Percentiles rank a stretch among this genome's conserved stretches.
Evolutionary conservation across 2,113 vertebrate species (phyloP).

Genomic region (Syngnathus scovelli): DNA sequence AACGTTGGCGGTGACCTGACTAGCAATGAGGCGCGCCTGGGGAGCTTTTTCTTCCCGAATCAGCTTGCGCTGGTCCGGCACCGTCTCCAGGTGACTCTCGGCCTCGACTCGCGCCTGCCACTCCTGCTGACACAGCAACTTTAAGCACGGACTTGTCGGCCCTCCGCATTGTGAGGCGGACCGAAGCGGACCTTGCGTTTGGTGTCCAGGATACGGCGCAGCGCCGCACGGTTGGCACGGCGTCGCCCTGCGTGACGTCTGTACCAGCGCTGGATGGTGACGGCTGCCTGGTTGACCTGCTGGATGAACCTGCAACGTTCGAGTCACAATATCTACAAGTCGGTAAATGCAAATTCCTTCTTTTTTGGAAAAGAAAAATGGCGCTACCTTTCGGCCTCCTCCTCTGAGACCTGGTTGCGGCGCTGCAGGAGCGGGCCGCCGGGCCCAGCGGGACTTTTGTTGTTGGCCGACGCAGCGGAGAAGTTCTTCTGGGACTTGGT

Average conservation of each 20-base stretch:
- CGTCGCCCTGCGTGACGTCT: constrained; percentile 66
- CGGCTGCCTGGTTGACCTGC: constrained; percentile 81
- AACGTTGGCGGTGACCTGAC: constrained; percentile 68
- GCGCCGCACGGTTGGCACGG: constrained; percentile 42
- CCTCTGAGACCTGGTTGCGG: constrained; percentile 82
- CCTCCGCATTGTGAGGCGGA: no score
- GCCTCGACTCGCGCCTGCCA: constrained; percentile 65
- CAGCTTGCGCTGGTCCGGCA: constrained; percentile 70
- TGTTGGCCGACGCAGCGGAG: constrained; percentile 71
- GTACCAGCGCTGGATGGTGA: constrained; percentile 94
- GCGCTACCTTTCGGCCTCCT: constrained; percentile 88
- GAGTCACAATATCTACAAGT: no score
- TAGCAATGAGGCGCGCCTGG: constrained; percentile 76
- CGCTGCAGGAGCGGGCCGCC: constrained; percentile 46
- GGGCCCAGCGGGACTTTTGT: constrained; percentile 39
- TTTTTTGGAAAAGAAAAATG: neutral
- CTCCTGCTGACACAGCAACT: constrained; percentile 62
- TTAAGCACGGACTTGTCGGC: neutral
- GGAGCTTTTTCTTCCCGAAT: constrained; percentile 87
- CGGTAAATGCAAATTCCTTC: no score
- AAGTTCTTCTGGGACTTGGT: constrained; percentile 86
- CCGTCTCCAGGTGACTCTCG: constrained; percentile 55
- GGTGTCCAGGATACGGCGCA: constrained; percentile 66
- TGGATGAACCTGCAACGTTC: constrained; percentile 78
- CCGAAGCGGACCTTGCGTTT: constrained; percentile 74